These are phyloP conservation scores for Cavia aperea DNA, from an alignment of 2,113 vertebrate species.

Conservation along the genomic window DNA sequence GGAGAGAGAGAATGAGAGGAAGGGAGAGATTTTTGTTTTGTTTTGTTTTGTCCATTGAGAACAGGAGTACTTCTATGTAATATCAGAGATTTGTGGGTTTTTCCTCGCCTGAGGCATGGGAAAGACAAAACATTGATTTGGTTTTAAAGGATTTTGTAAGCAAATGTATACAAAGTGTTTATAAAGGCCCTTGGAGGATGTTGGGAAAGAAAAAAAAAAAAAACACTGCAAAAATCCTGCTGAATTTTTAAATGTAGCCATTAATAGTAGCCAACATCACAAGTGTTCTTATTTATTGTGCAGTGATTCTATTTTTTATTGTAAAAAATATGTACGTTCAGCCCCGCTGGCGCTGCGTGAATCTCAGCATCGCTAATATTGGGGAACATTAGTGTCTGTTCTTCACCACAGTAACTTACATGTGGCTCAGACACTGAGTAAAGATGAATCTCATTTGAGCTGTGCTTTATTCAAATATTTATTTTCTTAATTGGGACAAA, in stretches of 20 bases:
- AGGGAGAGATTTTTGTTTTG: not conserved
- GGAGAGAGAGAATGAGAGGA: not conserved
- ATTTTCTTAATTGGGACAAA: not conserved
- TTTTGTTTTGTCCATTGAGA: not conserved
- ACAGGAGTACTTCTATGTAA: slow-evolving; percentile 43
- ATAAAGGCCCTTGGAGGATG: slow-evolving; percentile 59
- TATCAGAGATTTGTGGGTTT: slow-evolving; percentile 55
- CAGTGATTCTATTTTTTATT: not conserved
- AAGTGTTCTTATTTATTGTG: not conserved
- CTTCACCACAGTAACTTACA: not conserved
- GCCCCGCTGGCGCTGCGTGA: not conserved
- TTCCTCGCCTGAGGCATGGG: slow-evolving; percentile 57
- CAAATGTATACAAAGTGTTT: slow-evolving; percentile 61
- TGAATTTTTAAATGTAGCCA: slow-evolving; percentile 30
- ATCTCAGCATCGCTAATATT: not conserved
- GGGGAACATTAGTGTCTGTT: not conserved
- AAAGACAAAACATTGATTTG: slow-evolving; percentile 67
- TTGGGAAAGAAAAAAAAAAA: slow-evolving; percentile 4
- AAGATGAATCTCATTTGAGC: not conserved
- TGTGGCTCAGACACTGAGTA: not conserved
- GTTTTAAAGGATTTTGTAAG: slow-evolving; percentile 74
- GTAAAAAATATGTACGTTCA: not conserved
- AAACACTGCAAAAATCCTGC: slow-evolving; percentile 27
- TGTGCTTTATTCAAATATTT: not conserved
- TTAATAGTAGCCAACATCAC: slow-evolving; percentile 38